Conservation (phyloP, 2,888 invertebrate genomes). For the Cecidostiba fungosa region DNA sequence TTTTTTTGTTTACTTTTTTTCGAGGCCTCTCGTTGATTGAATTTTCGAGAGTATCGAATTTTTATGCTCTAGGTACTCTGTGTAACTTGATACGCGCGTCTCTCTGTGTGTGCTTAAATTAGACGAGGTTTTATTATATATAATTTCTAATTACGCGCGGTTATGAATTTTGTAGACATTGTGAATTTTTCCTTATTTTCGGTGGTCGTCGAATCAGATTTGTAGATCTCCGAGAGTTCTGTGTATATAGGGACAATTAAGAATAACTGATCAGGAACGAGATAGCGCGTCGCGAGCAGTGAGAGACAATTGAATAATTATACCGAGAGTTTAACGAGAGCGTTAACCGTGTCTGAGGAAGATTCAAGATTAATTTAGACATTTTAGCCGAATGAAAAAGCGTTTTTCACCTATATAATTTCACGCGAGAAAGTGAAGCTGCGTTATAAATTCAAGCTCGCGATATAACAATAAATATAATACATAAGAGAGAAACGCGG, state of each 20-base stretch:
- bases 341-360: neutral
- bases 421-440: neutral
- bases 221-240: neutral
- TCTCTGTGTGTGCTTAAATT: no score
- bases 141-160: neutral
- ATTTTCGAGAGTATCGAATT: neutral
- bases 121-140: neutral
- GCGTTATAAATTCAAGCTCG: neutral
- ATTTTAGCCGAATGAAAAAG: neutral
- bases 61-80: neutral
- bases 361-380: neutral
- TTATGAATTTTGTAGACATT: neutral
- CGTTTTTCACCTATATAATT: neutral
- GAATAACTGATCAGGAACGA: neutral
- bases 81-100: no score
- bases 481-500: no score
- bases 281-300: neutral
- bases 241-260: neutral
- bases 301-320: constrained; percentile 3
- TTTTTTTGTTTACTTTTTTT: neutral
- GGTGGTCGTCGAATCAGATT: neutral
- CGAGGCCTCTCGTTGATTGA: neutral
- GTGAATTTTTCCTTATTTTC: neutral
- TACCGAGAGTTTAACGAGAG: neutral
- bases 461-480: no score